phyloP scores from a whole-genome alignment of 2,797 vertebrate species.

The Mormyrops attenuatus region DNA sequence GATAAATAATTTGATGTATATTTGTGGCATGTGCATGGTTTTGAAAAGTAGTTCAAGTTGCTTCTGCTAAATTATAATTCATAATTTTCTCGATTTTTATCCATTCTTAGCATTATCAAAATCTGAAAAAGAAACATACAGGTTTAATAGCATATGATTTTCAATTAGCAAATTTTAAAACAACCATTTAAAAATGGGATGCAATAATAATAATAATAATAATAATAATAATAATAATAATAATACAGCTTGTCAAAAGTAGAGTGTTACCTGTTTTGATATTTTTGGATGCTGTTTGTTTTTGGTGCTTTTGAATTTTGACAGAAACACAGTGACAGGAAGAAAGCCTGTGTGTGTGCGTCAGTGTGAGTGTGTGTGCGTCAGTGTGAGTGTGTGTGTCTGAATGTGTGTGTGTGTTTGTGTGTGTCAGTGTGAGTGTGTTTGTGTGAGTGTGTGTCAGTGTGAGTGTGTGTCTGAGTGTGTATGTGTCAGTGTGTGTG shows the following conservation, averaged over 20 bases:
- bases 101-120: not conserved
- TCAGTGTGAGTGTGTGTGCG: not conserved
- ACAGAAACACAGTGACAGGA: not conserved
- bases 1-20: not conserved
- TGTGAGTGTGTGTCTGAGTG: no score
- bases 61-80: not conserved
- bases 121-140: not conserved
- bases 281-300: not conserved
- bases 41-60: not conserved
- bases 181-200: not conserved
- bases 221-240: not conserved
- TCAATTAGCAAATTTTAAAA: not conserved
- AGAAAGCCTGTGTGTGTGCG: not conserved
- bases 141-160: not conserved
- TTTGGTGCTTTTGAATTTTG: not conserved
- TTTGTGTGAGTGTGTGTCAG: no score
- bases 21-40: not conserved
- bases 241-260: no score
- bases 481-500: no score
- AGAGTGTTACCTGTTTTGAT: not conserved
- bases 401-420: not conserved
- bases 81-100: not conserved
- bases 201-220: not conserved
- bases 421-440: not conserved
- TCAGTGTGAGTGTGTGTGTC: slow-evolving; percentile 4